phyloP scores from a whole-genome alignment of 2,797 vertebrate species.

The Amniataba percoides region DNA sequence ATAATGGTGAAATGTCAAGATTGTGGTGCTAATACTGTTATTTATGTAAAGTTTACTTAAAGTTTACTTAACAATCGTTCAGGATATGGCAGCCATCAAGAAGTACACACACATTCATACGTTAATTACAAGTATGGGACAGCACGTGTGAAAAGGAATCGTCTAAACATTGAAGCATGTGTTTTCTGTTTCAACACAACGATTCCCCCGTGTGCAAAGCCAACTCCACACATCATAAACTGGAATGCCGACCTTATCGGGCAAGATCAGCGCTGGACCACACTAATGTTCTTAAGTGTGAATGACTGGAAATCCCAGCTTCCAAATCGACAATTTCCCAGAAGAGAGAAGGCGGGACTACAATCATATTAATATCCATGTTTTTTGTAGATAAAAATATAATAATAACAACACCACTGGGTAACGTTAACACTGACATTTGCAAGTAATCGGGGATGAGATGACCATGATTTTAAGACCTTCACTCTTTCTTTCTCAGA shows the following conservation, averaged over 20 bases:
- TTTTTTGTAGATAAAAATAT: background rate
- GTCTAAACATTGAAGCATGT: too few relatives aligned
- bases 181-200: background rate
- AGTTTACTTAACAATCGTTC: too few relatives aligned
- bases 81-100: too few relatives aligned
- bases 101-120: too few relatives aligned
- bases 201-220: background rate
- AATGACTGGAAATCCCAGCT: conserved; percentile 42
- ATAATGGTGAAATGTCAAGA: too few relatives aligned
- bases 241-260: background rate
- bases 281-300: background rate
- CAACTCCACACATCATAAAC: background rate
- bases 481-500: background rate
- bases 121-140: too few relatives aligned
- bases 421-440: background rate
- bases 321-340: background rate
- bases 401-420: background rate
- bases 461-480: background rate
- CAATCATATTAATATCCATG: background rate
- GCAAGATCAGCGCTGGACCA: background rate
- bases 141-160: too few relatives aligned
- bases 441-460: background rate
- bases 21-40: background rate
- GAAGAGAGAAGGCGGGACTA: background rate
- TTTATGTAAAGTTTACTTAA: background rate